Evolutionary conservation across 2,888 invertebrate genomes (phyloP).

Genomic region (Eulithis testata): DNA sequence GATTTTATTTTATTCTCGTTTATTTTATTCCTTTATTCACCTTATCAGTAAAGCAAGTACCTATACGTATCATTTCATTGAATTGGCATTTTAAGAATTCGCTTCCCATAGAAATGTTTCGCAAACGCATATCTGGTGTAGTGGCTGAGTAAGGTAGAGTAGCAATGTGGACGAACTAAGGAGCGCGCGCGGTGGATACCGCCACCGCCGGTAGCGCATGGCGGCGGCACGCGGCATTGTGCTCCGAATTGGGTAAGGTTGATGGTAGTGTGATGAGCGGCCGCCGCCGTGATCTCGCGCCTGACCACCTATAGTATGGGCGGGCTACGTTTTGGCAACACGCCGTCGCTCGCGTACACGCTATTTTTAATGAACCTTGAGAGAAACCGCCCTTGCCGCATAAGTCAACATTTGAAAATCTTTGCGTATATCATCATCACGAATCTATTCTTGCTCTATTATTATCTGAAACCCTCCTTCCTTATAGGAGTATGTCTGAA

Average conservation of each 20-base stretch:
- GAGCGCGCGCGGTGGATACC: conserved; percentile 16
- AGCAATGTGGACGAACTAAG: conserved; percentile 21
- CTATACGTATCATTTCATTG: background rate
- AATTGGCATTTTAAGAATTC: conserved; percentile 1
- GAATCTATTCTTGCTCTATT: conserved; percentile 56
- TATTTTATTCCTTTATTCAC: too few relatives aligned
- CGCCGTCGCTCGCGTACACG: conserved; percentile 56
- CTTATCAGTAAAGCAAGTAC: too few relatives aligned
- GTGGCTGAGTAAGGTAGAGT: conserved; percentile 3
- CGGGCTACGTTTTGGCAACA: conserved; percentile 78
- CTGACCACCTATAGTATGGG: conserved; percentile 69
- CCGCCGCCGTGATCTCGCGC: conserved; percentile 49
- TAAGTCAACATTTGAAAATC: conserved; percentile 58
- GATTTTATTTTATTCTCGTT: too few relatives aligned
- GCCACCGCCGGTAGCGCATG: too few relatives aligned
- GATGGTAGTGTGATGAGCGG: conserved; percentile 55
- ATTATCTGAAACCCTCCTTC: conserved; percentile 54
- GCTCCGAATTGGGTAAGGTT: conserved; percentile 66
- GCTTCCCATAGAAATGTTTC: conserved; percentile 10
- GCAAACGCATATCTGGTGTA: conserved; percentile 17
- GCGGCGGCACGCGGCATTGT: conserved; percentile 38
- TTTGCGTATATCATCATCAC: conserved; percentile 49
- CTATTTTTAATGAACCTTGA: conserved; percentile 83
- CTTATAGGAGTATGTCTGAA: conserved; percentile 51
- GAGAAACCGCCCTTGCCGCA: conserved; percentile 79